A percentile compares a stretch with the other conserved stretches of the same genome.
phyloP scores from a whole-genome alignment of 2,797 vertebrate species.

The Perodicticus potto region DNA sequence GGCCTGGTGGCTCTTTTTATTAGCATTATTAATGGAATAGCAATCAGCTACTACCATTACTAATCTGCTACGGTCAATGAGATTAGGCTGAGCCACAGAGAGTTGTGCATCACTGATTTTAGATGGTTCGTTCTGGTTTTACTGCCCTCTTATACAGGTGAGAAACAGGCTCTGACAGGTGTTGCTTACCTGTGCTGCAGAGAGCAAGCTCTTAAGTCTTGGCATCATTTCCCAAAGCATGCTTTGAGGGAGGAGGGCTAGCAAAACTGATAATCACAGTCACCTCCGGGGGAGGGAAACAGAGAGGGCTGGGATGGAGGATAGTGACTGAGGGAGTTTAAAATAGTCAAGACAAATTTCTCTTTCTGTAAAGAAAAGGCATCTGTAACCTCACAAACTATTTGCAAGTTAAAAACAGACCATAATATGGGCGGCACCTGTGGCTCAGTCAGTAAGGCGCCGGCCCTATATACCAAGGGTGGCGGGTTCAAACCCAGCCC shows the following conservation, averaged over 20 bases:
- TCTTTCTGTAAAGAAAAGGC: not conserved
- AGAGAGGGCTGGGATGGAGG: too few relatives aligned
- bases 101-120: too few relatives aligned
- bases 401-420: not conserved
- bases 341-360: too few relatives aligned
- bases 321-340: not conserved
- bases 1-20: not conserved
- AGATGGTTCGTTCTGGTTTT: not conserved
- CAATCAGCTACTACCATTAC: not conserved
- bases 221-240: not conserved
- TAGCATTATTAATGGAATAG: fast-evolving
- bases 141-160: not conserved
- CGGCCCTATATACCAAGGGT: too few relatives aligned
- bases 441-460: too few relatives aligned
- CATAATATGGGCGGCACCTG: too few relatives aligned
- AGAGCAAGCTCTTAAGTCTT: not conserved
- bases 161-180: not conserved
- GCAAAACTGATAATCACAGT: not conserved
- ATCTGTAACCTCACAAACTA: not conserved
- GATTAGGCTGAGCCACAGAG: not conserved
- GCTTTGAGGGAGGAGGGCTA: not conserved
- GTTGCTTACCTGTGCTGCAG: not conserved
- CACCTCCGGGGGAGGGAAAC: not conserved
- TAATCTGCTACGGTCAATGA: not conserved
- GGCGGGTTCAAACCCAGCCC: too few relatives aligned